Evolutionary conservation across 2,797 vertebrate species (phyloP), one percentile per base, ranked within the genome.

Genomic region (Molossus alvarezi): DNA sequence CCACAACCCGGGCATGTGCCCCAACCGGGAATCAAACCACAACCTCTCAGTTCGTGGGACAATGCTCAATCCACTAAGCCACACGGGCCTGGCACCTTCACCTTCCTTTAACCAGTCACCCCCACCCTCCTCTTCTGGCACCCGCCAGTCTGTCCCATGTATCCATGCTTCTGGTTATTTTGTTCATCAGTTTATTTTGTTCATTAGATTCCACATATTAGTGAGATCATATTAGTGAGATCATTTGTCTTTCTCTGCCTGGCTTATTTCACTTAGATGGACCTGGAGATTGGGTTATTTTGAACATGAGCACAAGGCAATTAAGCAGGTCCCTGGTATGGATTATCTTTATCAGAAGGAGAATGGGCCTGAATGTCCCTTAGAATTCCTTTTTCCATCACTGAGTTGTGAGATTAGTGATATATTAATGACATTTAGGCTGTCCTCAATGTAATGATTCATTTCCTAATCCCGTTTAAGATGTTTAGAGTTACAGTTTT

Each of bases 401-500:
- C 72, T 23, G 27, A 69, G 55, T 88, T 91, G 72, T 69, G 64
- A 97, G 71, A 84, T 95, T 89, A 77, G 45, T n/a, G 21, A 25
- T 13, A 17, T 64, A 75, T 45, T 79, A 60, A 69, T 94, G 37
- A 90, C 87, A 81, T 89, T 67, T 29, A 62, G 72, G 71, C 67
- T 88, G 86, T 85, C 33, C 33, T 88, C 76, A 45, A 0, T 84
- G 77, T 76, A 64, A 94, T 21, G 64, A 87, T 81, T 25, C 41
- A 55, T 94, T 96, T 92, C 84, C 79, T 88, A 91, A 81, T 83
- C 25, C 37, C 9, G 69, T 87, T 93, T 71, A 94, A 71, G 33
- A 72, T 90, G 17, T 21, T 87, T 89, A 77, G 77, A 71, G 21
- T 88, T 93, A 60, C 4, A 14, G 27, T 71, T 93, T 95, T 25